Evolutionary conservation across 53 echinoderm and acorn worm species (phyloP).

Genomic region (Temnopleurus reevesii): DNA sequence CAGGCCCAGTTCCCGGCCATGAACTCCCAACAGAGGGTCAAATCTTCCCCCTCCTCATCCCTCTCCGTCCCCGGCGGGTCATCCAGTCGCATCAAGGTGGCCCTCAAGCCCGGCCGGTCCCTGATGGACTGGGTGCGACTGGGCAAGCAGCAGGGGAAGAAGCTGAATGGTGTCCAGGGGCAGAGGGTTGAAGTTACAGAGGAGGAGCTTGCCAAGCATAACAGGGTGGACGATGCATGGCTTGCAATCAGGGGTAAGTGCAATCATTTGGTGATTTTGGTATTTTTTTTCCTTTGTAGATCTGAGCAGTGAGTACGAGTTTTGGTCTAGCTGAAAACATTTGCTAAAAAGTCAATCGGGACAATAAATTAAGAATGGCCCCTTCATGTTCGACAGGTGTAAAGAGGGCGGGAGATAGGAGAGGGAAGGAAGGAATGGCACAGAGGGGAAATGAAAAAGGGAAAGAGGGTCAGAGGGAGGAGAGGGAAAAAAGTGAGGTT

Average conservation of each 20-base stretch:
- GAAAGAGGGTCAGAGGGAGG: no score
- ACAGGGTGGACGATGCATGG: constrained; percentile 91
- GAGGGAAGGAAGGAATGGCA: no score
- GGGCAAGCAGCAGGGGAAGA: constrained; percentile 77
- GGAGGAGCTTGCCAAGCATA: constrained; percentile 87
- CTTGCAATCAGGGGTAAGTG: constrained; percentile 71
- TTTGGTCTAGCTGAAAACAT: no score
- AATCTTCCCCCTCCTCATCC: constrained; percentile 10
- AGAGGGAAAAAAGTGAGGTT: no score
- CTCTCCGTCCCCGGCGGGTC: constrained; percentile 42
- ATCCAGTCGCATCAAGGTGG: constrained; percentile 65
- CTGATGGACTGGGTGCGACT: constrained; percentile 97
- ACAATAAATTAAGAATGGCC: no score
- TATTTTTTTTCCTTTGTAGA: no score
- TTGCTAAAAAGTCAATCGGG: no score
- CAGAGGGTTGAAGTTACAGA: constrained; percentile 63
- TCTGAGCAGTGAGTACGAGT: no score
- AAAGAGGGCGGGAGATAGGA: no score
- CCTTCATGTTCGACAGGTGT: no score
- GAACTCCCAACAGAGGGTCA: constrained; percentile 83
- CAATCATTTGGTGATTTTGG: no score
- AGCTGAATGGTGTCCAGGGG: constrained; percentile 77
- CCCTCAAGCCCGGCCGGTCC: constrained; percentile 86
- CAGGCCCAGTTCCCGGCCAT: constrained; percentile 87
- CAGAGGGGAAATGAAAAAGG: no score